Percentiles rank a stretch among this genome's conserved stretches.
phyloP scores from a whole-genome alignment of 1,140 invertebrate genomes.

The Leptinotarsa undecemlineata region DNA sequence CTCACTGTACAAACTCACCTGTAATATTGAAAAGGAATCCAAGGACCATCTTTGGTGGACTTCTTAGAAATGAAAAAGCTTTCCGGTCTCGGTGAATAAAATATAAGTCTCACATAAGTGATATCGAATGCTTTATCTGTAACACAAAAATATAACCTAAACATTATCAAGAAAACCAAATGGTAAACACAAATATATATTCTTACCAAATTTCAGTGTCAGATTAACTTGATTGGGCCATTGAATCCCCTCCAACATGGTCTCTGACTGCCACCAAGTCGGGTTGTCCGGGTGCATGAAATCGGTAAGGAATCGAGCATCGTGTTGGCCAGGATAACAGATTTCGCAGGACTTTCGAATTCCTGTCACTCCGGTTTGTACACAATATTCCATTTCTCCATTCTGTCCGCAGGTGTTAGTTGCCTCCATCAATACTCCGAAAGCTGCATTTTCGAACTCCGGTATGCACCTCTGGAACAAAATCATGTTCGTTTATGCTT shows the following conservation, averaged over 20 bases:
- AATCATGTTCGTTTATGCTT: background rate
- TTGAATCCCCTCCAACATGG: constrained; percentile 94
- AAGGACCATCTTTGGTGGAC: constrained; percentile 74
- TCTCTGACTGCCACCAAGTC: constrained; percentile 99
- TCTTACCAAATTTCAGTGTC: constrained; percentile 84
- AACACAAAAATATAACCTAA: constrained; percentile 50
- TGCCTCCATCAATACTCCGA: constrained; percentile 81
- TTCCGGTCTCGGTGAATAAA: constrained; percentile 93
- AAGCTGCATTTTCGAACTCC: constrained; percentile 95
- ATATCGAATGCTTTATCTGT: constrained; percentile 97
- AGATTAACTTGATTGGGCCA: constrained; percentile 90
- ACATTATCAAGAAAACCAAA: background rate
- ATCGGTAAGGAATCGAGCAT: constrained; percentile 84
- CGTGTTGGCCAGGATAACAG: constrained; percentile 70
- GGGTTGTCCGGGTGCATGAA: constrained; percentile 84
- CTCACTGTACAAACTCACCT: constrained; percentile 59
- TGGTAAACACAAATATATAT: too few species aligned
- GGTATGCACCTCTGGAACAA: constrained; percentile 86
- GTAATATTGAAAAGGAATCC: constrained; percentile 97
- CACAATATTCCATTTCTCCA: constrained; percentile 80
- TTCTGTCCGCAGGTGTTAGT: constrained; percentile 94
- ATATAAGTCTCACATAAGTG: constrained; percentile 91
- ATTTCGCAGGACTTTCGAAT: constrained; percentile 66
- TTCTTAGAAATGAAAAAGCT: constrained; percentile 97
- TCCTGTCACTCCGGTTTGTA: constrained; percentile 75